Evolutionary conservation across 2,113 vertebrate species (phyloP), one percentile per base, ranked within the genome.

Genomic region (Orcinus orca): DNA sequence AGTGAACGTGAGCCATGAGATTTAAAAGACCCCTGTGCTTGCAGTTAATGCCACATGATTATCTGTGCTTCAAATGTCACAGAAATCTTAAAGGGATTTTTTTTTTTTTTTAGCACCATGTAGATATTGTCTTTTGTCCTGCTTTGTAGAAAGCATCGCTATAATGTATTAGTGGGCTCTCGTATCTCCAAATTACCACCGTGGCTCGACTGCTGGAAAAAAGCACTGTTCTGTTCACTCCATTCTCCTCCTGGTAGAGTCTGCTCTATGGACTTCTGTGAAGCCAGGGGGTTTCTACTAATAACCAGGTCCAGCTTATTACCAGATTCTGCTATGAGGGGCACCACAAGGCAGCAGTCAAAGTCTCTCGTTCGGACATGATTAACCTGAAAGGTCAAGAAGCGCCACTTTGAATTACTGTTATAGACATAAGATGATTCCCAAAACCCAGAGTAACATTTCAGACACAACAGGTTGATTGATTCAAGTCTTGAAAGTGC

Each of bases 341-440:
- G 99, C 91, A 99, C 99, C 1, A 99, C 99, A 6, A 99, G 99
- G 94, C 99, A 99, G 99, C 99, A 99, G 98, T 99, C 99, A 70
- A 99, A 99, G 99, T 99, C 99, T 97, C 99, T 99, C n/a, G 99
- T 99, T 92, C 99, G 99, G 29, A 99, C 99, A 0, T 99, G 99
- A 97, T 99, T 99, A 10, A 99, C 99, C 99, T 99, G 95, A 84
- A 97, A 0, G 9, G 80, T 88, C 10, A 94, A 95, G 97, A 96
- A 50, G 74, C 71, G 29, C 36, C 36, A 4, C 33, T 63, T 2
- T 85, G 47, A 88, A 23, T 94, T 65, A 76, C 0, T 0, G 0
- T 29, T 73, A 29, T 1, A 38, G 10, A 50, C 20, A 8, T 53
- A 77, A 74, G 13, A 62, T 14, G 23, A 55, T 26, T 50, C 55